These are phyloP conservation scores for Lochmaea crataegi DNA, from an alignment of 2,888 invertebrate species.

Conservation along the genomic window DNA sequence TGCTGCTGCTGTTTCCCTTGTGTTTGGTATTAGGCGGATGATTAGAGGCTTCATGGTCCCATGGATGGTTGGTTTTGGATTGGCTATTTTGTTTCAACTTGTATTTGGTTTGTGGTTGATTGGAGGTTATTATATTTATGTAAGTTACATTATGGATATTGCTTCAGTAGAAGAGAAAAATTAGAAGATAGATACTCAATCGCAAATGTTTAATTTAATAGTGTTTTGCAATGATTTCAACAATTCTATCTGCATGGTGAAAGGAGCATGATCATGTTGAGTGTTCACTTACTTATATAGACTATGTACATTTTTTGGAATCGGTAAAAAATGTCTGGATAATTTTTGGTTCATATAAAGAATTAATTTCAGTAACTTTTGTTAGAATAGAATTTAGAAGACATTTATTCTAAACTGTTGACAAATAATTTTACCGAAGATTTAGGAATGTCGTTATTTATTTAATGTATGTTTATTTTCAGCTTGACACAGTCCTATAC, in stretches of 20 bases:
- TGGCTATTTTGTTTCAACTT: conserved; percentile 80
- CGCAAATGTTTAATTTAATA: too few species aligned
- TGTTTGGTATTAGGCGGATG: conserved; percentile 74
- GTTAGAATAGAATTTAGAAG: too few species aligned
- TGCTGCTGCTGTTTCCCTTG: conserved; percentile 70
- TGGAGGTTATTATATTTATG: conserved; percentile 92
- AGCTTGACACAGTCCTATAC: conserved; percentile 84
- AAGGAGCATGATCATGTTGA: too few species aligned
- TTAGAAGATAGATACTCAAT: too few species aligned
- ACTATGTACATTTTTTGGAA: too few species aligned
- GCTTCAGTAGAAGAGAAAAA: not conserved
- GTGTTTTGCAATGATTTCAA: too few species aligned
- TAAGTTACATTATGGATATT: conserved; percentile 67
- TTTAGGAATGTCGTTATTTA: conserved; percentile 5
- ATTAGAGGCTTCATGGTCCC: conserved; percentile 86
- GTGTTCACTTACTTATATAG: too few species aligned
- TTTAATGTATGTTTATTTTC: conserved; percentile 56
- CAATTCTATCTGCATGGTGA: too few species aligned
- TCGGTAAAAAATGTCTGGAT: too few species aligned
- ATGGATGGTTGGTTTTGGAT: conserved; percentile 78
- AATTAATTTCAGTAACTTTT: too few species aligned
- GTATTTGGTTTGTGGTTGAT: conserved; percentile 87
- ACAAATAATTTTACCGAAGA: not conserved
- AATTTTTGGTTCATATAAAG: too few species aligned
- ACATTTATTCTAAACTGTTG: not conserved